phyloP scores from a whole-genome alignment of 2,888 invertebrate genomes.

The Prostheceraeus crozeri region DNA sequence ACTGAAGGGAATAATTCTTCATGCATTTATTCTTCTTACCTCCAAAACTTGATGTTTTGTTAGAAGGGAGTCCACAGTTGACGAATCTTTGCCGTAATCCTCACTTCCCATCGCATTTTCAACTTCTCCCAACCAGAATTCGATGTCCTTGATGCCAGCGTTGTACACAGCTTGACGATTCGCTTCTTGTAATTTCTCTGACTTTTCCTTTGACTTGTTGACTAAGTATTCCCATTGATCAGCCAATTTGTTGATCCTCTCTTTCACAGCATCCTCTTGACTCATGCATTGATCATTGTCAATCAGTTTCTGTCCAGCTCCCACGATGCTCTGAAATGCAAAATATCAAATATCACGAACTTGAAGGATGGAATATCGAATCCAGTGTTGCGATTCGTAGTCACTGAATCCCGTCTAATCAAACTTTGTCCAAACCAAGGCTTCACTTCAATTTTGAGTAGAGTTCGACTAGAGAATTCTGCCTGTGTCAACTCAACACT shows the following conservation, averaged over 20 bases:
- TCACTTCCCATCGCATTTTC: slow-evolving; percentile 88
- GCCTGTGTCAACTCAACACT: no score
- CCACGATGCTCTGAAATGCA: slow-evolving; percentile 35
- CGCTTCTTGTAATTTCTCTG: slow-evolving; percentile 92
- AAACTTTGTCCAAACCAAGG: no score
- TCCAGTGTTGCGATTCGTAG: no score
- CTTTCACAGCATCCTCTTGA: slow-evolving; percentile 89
- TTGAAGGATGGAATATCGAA: no score
- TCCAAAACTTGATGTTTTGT: slow-evolving; percentile 65
- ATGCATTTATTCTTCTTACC: no score
- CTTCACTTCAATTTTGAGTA: no score
- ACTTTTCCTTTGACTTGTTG: slow-evolving; percentile 94
- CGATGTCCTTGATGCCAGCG: slow-evolving; percentile 93
- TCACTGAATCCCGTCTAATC: no score
- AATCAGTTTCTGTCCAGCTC: slow-evolving; percentile 32
- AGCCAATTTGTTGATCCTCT: slow-evolving; percentile 65
- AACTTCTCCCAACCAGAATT: slow-evolving; percentile 96
- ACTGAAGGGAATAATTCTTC: slow-evolving; percentile 77
- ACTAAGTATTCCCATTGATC: slow-evolving; percentile 98
- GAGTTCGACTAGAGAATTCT: no score
- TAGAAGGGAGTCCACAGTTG: slow-evolving; percentile 94
- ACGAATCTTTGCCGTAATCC: slow-evolving; percentile 93
- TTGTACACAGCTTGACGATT: slow-evolving; percentile 98
- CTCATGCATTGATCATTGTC: slow-evolving; percentile 77
- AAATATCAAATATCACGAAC: no score